Conservation (phyloP, 2,113 vertebrate species). For the Lophius piscatorius region DNA sequence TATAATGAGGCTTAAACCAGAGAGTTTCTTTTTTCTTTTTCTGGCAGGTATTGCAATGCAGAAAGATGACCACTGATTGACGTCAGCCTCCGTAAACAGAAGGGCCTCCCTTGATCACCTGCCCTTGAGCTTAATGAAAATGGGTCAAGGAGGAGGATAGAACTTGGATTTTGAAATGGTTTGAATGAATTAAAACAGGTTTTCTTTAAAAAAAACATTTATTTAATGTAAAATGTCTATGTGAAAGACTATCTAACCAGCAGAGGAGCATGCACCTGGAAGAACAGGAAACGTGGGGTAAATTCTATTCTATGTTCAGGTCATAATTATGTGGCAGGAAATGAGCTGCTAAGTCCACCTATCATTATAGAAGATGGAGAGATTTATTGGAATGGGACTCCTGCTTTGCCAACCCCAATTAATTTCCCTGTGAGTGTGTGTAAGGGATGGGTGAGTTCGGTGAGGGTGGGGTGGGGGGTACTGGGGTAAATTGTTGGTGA, state of each 20-base stretch:
- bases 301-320: constrained; percentile 36
- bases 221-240: not conserved
- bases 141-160: not conserved
- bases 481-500: too few relatives aligned
- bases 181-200: too few relatives aligned
- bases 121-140: not conserved
- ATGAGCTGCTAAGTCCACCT: constrained; percentile 64
- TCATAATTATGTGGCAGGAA: constrained; percentile 60
- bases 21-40: not conserved
- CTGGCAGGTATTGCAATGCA: constrained; percentile 24
- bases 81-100: constrained; percentile 20
- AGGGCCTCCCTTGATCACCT: not conserved
- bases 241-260: not conserved
- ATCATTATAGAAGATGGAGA: constrained; percentile 75
- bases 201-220: too few relatives aligned
- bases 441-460: too few relatives aligned
- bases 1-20: constrained; percentile 19
- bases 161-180: too few relatives aligned
- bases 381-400: constrained; percentile 73
- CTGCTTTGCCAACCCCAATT: constrained; percentile 72
- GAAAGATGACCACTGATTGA: not conserved
- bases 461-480: too few relatives aligned
- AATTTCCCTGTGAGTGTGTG: constrained; percentile 49
- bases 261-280: constrained; percentile 2
- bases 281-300: constrained; percentile 52